These are phyloP conservation scores for Donacobius atricapilla DNA, from an alignment of 2,113 vertebrate species.

Conservation along the genomic window DNA sequence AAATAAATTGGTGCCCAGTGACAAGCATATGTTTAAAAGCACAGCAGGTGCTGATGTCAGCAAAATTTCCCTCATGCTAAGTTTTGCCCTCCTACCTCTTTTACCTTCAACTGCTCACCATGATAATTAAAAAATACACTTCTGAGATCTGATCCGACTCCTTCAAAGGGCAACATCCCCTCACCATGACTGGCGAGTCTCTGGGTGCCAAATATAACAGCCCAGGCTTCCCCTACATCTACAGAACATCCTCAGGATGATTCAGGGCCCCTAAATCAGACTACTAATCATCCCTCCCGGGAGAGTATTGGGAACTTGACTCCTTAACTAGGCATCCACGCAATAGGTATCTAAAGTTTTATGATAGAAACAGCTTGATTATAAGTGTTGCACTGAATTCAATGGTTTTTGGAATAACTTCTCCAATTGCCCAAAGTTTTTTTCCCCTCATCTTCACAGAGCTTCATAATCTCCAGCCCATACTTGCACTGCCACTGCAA, in stretches of 20 bases:
- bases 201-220: neutral
- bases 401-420: neutral
- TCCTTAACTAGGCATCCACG: neutral
- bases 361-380: neutral
- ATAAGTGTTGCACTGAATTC: neutral
- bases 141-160: neutral
- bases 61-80: neutral
- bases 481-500: neutral
- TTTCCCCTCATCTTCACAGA: neutral
- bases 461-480: neutral
- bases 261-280: neutral
- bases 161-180: neutral
- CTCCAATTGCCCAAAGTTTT: neutral
- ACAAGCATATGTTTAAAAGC: neutral
- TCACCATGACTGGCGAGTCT: rapidly evolving
- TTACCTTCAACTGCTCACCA: neutral
- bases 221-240: neutral
- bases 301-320: neutral
- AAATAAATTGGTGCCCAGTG: neutral
- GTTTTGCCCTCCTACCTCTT: neutral
- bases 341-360: neutral
- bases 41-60: neutral
- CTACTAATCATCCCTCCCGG: neutral
- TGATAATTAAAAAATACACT: neutral
- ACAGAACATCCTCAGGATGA: neutral